These are phyloP conservation scores for Esperia sulphurella DNA, from an alignment of 2,888 invertebrate genomes.

Conservation along the genomic window DNA sequence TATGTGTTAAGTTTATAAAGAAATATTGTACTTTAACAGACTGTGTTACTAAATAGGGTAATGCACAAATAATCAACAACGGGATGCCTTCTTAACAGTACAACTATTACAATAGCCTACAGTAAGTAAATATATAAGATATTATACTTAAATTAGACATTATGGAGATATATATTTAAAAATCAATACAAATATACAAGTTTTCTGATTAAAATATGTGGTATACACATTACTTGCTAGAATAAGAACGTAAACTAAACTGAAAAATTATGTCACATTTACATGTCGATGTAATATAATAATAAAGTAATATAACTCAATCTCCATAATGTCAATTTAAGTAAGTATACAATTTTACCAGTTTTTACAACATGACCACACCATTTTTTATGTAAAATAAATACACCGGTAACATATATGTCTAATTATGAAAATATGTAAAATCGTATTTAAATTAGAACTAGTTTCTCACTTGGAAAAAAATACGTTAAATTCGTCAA, in stretches of 20 bases:
- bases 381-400: not conserved
- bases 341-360: conserved; percentile 25
- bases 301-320: not conserved
- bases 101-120: conserved; percentile 76
- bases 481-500: too few relatives aligned
- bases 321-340: conserved; percentile 27
- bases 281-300: not conserved
- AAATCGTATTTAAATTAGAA: too few relatives aligned
- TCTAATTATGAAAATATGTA: not conserved
- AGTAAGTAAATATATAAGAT: conserved; percentile 56
- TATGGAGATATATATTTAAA: conserved; percentile 18
- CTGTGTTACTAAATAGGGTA: conserved; percentile 73
- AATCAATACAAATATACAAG: conserved; percentile 1
- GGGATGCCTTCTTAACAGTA: conserved; percentile 78
- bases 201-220: not conserved
- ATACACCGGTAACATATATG: not conserved
- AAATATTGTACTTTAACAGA: conserved; percentile 47
- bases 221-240: conserved; percentile 2
- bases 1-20: conserved; percentile 48
- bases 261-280: not conserved
- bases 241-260: not conserved
- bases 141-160: conserved; percentile 41
- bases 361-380: conserved; percentile 16
- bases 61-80: conserved; percentile 66
- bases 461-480: too few relatives aligned